Base-by-base conservation (phyloP, 1,140 invertebrate species). In the Chironomus striatipennis region DNA sequence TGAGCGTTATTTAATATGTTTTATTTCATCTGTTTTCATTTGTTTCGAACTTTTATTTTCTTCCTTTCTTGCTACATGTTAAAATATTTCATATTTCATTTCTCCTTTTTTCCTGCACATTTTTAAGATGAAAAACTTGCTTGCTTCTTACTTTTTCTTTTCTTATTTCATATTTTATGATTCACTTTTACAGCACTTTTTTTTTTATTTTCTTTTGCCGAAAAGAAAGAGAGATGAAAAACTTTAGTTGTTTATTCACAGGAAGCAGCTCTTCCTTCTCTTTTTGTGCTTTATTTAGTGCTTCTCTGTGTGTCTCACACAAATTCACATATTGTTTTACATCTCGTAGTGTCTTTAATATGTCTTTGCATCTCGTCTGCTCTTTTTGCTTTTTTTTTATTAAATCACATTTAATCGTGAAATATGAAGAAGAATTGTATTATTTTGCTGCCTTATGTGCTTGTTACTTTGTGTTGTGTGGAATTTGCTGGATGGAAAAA, bases 1-100 rank as follows among this genome's bases (percentile, higher is more conserved):
- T 70, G 65, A 70, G 65, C 18, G 65, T 70, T 70, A 70, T 70
- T 70, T 70, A 70, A 70, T 70, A 20, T 70, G 20, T 70, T 70
- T 70, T 70, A 70, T 70, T 70, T 70, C 65, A 70, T 70, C 20
- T 70, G 18, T 20, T 70, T 70, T 9, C n/a, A n/a, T 57, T 10
- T 57, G 47, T 57, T 57, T 12, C n/a, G 7, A 12, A n/a, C 65
- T 70, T 67, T 10, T 47, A 7, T n/a, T 15, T 47, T 5, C 43
- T 47, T 47, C 1, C 2, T 15, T 47, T 8, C 15, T 47, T 57
- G 47, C 47, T 57, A 57, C 12, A 57, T 15, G 12, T 10, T 57
- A 57, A 57, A 57, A 57, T 57, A 57, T 57, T 57, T 57, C 47
- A 57, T 34, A 34, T 34, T 34, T 34, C 24, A 34, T 34, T 5